Base-by-base conservation (phyloP, 2,888 invertebrate species). In the Xestobium rufovillosum region DNA sequence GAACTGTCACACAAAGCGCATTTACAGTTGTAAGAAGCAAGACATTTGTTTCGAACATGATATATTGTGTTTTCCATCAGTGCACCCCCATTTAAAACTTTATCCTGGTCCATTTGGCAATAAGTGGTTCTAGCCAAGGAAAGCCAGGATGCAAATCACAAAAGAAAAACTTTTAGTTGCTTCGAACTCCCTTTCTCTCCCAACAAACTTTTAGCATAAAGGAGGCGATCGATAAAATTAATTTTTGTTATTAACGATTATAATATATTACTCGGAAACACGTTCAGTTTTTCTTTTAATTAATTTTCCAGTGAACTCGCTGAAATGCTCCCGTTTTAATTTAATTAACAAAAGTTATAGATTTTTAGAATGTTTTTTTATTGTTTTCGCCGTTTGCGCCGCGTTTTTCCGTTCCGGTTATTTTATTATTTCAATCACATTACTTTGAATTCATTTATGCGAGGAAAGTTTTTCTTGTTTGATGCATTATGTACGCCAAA, bases 191-290 rank as follows among this genome's bases (percentile, higher is more conserved):
- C 11, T 4, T 27, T 27, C 31, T 26, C 34, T 17, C 32, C n/a
- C n/a, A n/a, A n/a, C n/a, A 10, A 49, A 51, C 39, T 50, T 51
- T 29, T 34, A 31, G 39, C 51, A 50, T 53, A 51, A 51, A 51
- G 52, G 47, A 38, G 19, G 42, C 49, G 55, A 60, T 63, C 61
- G 60, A 61, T 60, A 55, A 58, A 60, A 59, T 61, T 59, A 60
- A 61, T 62, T 63, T 61, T 59, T 60, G 60, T 60, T 61, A 61
- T 61, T 61, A 61, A 61, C 60, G 61, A 61, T 62, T 61, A 61
- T 61, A 61, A 63, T 61, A 60, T 61, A 61, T 61, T 57, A 56
- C 56, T 50, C 44, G 51, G 51, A 52, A 59, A 56, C 50, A 51
- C 57, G 55, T 53, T 51, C 50, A 53, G 57, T 59, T 61, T 61